Evolutionary conservation across 2,888 invertebrate genomes (phyloP), one percentile per base, ranked within the genome.

Genomic region (Xanthia icteritia): DNA sequence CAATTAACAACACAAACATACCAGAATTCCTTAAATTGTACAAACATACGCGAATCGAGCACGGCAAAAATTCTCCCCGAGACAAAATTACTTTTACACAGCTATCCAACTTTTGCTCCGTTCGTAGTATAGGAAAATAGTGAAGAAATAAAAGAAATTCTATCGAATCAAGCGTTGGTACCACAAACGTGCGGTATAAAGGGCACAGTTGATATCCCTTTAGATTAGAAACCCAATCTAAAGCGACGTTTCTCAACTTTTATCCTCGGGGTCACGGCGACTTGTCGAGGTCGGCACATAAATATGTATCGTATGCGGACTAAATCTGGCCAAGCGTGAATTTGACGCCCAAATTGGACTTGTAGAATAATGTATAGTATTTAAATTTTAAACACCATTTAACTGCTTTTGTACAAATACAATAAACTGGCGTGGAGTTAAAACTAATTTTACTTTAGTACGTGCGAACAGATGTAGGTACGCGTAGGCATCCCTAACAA

Each of bases 211-310:
- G 91, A 90, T 90, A 88, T 91, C 88, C 89, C 88, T 82, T 87
- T 89, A 89, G 91, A 91, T 92, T 91, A 91, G 89, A 88, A 91
- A 91, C 87, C 89, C 89, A 90, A 92, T 90, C 89, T 88, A 88
- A 87, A 88, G 75, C 90, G 89, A 79, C 89, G 72, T 88, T 88
- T 88, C 83, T 88, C 85, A 86, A 88, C 85, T 88, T 88, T 84
- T 89, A 89, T 85, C 82, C 83, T 85, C 79, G 82, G 81, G 88
- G 89, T 88, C 88, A 86, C 74, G 77, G 77, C 77, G 86, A 73
- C 81, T 77, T 76, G 80, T 58, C 85, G 88, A 86, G 82, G 83
- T 85, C 82, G 75, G 60, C 76, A 70, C 84, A 84, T 88, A 86
- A 88, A 85, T 89, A 89, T 86, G 81, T 86, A 88, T 88, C 79